Conservation (phyloP, 2,797 vertebrate genomes). For the Helicolenus hilgendorfi region DNA sequence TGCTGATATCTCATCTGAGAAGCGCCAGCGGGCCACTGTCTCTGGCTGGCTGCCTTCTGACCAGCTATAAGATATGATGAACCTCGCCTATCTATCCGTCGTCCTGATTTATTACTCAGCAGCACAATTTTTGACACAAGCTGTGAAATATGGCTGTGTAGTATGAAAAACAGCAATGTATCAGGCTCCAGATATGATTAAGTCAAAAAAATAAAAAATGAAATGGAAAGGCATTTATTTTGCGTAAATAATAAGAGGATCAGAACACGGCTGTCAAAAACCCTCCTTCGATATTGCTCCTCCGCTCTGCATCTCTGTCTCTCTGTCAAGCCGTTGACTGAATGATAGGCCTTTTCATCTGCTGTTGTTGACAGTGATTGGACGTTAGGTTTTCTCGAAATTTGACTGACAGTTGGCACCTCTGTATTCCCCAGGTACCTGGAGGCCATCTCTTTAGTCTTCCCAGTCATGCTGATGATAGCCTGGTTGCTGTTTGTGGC, state of each 20-base stretch:
- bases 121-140: slow-evolving; percentile 47
- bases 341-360: slow-evolving; percentile 44
- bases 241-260: slow-evolving; percentile 50
- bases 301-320: slow-evolving; percentile 8
- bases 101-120: slow-evolving; percentile 72
- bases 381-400: slow-evolving; percentile 35
- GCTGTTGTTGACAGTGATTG: slow-evolving; percentile 60
- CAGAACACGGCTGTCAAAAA: slow-evolving; percentile 33
- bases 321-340: slow-evolving; percentile 40
- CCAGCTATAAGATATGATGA: slow-evolving; percentile 63
- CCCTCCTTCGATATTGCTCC: slow-evolving; percentile 13
- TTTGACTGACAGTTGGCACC: slow-evolving; percentile 66
- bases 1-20: slow-evolving; percentile 68
- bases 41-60: slow-evolving; percentile 48
- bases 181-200: slow-evolving; percentile 28
- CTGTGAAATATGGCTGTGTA: slow-evolving; percentile 54
- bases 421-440: slow-evolving; percentile 92
- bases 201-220: neutral
- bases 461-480: slow-evolving; percentile 96
- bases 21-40: slow-evolving; percentile 16
- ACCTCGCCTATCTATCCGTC: slow-evolving; percentile 26
- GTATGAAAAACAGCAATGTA: slow-evolving; percentile 41
- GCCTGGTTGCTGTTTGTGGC: slow-evolving; percentile 98
- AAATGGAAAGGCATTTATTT: slow-evolving; percentile 46
- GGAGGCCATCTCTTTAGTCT: slow-evolving; percentile 94